These are phyloP conservation scores for Manduca sexta DNA, from an alignment of 1,140 invertebrate genomes.

Conservation along the genomic window DNA sequence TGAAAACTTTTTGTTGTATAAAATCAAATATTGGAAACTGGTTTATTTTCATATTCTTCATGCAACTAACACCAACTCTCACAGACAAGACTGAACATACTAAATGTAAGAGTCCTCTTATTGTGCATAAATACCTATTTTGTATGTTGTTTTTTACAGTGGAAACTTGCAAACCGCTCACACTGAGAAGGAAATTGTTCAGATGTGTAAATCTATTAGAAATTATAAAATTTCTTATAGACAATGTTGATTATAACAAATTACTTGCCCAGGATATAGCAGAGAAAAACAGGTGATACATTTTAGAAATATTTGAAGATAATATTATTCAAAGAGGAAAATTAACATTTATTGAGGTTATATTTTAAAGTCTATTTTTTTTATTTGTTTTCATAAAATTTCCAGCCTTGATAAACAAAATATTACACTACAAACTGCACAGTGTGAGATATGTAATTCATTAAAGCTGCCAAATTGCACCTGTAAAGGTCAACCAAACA, in stretches of 20 bases:
- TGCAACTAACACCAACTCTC: too few relatives aligned
- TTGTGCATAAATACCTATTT: too few relatives aligned
- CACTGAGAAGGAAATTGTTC: constrained; percentile 44
- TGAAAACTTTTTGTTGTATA: too few relatives aligned
- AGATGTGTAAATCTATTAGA: constrained; percentile 56
- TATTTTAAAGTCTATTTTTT: too few relatives aligned
- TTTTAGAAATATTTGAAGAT: constrained; percentile 1
- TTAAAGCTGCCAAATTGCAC: constrained; percentile 27
- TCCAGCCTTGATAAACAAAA: not conserved
- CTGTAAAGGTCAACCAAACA: constrained; percentile 27
- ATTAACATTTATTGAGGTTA: too few relatives aligned
- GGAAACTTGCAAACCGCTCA: constrained; percentile 56
- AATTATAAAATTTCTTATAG: constrained; percentile 49
- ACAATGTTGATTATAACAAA: constrained; percentile 46
- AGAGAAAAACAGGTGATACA: constrained; percentile 34
- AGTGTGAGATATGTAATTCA: constrained; percentile 41
- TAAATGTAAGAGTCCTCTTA: too few relatives aligned
- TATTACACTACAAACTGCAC: constrained; percentile 8
- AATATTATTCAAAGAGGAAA: not conserved
- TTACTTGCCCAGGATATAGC: constrained; percentile 27
- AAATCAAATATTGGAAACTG: too few relatives aligned
- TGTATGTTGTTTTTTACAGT: constrained; percentile 40
- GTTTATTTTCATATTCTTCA: too few relatives aligned
- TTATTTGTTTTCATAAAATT: not conserved
- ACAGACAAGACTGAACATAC: too few relatives aligned